These are phyloP conservation scores for Typhlichthys eigenmanni DNA, from an alignment of 2,797 vertebrate genomes.

Conservation along the genomic window DNA sequence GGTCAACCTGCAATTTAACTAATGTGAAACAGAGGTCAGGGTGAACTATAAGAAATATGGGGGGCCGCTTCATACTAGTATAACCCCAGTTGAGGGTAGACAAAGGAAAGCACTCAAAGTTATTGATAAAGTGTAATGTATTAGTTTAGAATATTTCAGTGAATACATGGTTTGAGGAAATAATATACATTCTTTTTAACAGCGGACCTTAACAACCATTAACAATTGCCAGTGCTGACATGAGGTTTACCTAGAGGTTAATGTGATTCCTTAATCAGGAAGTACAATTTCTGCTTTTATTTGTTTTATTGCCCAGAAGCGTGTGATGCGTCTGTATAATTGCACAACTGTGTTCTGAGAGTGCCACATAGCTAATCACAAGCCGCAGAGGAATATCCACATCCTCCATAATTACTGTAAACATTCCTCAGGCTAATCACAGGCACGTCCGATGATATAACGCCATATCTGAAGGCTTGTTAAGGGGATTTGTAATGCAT, in stretches of 20 bases:
- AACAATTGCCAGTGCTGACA: too few species aligned
- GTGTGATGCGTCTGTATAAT: constrained; percentile 11
- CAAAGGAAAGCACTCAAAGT: too few species aligned
- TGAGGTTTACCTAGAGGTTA: not conserved
- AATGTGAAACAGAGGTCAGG: too few species aligned
- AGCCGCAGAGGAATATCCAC: constrained; percentile 18
- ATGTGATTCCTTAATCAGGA: not conserved
- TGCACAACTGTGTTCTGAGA: constrained; percentile 2
- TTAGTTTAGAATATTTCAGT: too few species aligned
- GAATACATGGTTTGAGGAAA: too few species aligned
- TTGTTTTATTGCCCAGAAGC: not conserved
- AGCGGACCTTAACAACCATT: too few species aligned
- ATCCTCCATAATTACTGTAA: constrained; percentile 34
- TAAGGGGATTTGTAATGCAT: constrained; percentile 6
- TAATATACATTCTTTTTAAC: too few species aligned
- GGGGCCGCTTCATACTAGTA: too few species aligned
- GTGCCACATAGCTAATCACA: constrained; percentile 15
- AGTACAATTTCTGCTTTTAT: not conserved
- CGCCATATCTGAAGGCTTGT: constrained; percentile 1
- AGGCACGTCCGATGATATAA: constrained; percentile 5
- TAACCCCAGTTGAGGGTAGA: too few species aligned
- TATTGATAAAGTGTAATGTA: too few species aligned
- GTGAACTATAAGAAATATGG: too few species aligned
- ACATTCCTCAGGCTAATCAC: constrained; percentile 33
- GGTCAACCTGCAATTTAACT: too few species aligned